Percentiles rank a stretch among this genome's conserved stretches.
phyloP scores from a whole-genome alignment of 2,113 vertebrate genomes.

The Pelecanus crispus region DNA sequence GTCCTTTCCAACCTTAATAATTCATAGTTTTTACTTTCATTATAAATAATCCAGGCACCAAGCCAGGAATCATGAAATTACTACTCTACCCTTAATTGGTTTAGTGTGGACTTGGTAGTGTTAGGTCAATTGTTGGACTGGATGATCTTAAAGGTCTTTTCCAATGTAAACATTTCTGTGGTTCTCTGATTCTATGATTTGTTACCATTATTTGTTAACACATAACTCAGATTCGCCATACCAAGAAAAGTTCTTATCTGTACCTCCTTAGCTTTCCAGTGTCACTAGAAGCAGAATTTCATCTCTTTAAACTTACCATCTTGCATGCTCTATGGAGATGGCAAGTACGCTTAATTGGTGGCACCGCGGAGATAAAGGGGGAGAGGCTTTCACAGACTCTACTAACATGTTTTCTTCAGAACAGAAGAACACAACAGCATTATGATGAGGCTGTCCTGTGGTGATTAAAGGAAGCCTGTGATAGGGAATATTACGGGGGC shows the following conservation, averaged over 20 bases:
- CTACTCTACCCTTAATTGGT: no score
- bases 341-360: neutral
- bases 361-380: neutral
- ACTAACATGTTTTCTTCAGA: neutral
- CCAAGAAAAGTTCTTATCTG: neutral
- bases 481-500: neutral
- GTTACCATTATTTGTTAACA: neutral
- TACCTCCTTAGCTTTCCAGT: neutral
- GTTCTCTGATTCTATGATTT: no score
- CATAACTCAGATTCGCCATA: neutral
- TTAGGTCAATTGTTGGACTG: no score
- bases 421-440: neutral
- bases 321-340: neutral
- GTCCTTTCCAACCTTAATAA: no score
- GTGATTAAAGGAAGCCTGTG: neutral
- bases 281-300: neutral
- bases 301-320: neutral
- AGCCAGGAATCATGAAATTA: no score
- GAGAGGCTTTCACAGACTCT: neutral
- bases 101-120: no score
- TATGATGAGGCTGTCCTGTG: neutral
- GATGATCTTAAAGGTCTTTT: no score
- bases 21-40: no score
- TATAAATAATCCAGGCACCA: no score
- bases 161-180: no score